A percentile compares a stretch with the other conserved stretches of the same genome.
Evolutionary conservation across 1,140 invertebrate genomes (phyloP).

Genomic region (Harpegnathos saltator): DNA sequence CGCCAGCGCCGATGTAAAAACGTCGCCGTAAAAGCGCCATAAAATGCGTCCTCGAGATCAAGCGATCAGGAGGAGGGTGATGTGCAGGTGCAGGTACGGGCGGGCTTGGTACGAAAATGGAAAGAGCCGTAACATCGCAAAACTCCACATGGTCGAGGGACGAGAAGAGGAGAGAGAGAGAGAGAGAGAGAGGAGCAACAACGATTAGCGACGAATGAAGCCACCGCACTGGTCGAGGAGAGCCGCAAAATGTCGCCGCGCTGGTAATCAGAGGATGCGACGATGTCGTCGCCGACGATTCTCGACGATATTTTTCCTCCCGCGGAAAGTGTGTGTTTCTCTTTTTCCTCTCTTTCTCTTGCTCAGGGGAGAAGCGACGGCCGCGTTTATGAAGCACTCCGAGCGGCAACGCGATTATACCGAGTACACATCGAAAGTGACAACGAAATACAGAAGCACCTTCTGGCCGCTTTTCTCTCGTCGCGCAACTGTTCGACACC

Average conservation of each 20-base stretch:
- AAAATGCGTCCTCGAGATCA: constrained; percentile 21
- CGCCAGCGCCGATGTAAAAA: constrained; percentile 25
- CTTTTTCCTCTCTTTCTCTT: no score
- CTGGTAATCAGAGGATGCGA: constrained; percentile 4
- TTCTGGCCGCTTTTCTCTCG: no score
- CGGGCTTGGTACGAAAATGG: not conserved
- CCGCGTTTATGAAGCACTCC: not conserved
- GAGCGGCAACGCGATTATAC: no score
- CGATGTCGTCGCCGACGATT: not conserved
- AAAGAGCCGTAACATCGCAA: constrained; percentile 4
- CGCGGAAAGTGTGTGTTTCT: not conserved
- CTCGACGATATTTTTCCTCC: not conserved
- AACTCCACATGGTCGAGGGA: constrained; percentile 12
- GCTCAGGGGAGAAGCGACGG: not conserved
- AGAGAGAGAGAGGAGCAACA: not conserved
- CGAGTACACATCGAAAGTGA: no score
- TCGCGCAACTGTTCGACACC: no score
- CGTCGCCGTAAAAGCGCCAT: constrained; percentile 13
- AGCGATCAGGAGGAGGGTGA: constrained; percentile 14
- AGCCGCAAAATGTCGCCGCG: not conserved
- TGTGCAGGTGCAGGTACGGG: not conserved
- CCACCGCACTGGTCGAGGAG: not conserved
- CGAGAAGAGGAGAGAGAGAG: no score
- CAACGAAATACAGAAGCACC: no score
- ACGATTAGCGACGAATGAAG: constrained; percentile 25